These are phyloP conservation scores for Danio rerio DNA, from an alignment of 2,113 vertebrate species.

Conservation along the genomic window GRCz12tu NC_133180.1:54842001-54842500, in stretches of 20 bases:
- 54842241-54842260: neutral
- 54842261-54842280: neutral
- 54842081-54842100: neutral
- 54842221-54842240: neutral
- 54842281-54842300: neutral
- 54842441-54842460: conserved; percentile 27
- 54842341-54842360: neutral
- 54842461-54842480: conserved; percentile 25
- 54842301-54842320: neutral
- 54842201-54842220: conserved; percentile 12
- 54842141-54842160: neutral
- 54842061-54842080: neutral
- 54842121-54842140: neutral
- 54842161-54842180: neutral
- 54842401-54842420: conserved; percentile 6
- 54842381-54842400: neutral
- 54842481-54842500: conserved; percentile 48
- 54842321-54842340: neutral
- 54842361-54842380: conserved; percentile 7
- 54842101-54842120: neutral
- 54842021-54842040: neutral
- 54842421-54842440: conserved; percentile 25
- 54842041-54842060: neutral
- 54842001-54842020: too few species aligned
- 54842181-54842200: neutral